Percentiles rank a stretch among this genome's conserved stretches.
Evolutionary conservation across 1,140 invertebrate species (phyloP).

Genomic region (Drosophila triauraria): DNA sequence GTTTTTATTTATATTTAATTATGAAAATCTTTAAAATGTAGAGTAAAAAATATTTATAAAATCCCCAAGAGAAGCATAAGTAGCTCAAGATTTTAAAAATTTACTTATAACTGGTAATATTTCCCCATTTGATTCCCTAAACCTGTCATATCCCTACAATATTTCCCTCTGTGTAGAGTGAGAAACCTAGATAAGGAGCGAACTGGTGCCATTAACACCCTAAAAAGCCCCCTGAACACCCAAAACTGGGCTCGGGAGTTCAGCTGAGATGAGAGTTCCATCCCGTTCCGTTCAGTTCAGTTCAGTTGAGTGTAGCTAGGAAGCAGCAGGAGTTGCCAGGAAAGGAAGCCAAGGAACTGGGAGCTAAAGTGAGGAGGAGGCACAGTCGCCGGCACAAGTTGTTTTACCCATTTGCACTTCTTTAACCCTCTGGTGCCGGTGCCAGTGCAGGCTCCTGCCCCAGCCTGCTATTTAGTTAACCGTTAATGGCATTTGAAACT

Average conservation of each 20-base stretch:
- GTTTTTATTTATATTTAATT: too few relatives aligned
- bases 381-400: conserved; percentile 12
- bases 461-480: conserved; percentile 73
- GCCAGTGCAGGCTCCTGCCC: too few relatives aligned
- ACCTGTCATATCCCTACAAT: neutral
- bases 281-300: conserved; percentile 19
- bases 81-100: too few relatives aligned
- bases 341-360: conserved; percentile 5
- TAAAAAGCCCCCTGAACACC: conserved; percentile 5
- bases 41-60: too few relatives aligned
- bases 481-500: conserved; percentile 83
- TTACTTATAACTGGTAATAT: neutral
- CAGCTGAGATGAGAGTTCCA: conserved; percentile 9
- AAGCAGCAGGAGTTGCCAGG: conserved; percentile 1
- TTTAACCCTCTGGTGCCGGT: conserved; percentile 23
- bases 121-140: neutral
- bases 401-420: conserved; percentile 26
- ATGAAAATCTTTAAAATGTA: too few relatives aligned
- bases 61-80: too few relatives aligned
- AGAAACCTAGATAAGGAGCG: conserved; percentile 15
- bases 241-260: conserved; percentile 21
- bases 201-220: conserved; percentile 27
- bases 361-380: neutral
- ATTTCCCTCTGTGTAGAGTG: conserved; percentile 7
- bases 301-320: conserved; percentile 14